These are phyloP conservation scores for Chrysolina haemoptera DNA, from an alignment of 2,888 invertebrate genomes.

Conservation along the genomic window DNA sequence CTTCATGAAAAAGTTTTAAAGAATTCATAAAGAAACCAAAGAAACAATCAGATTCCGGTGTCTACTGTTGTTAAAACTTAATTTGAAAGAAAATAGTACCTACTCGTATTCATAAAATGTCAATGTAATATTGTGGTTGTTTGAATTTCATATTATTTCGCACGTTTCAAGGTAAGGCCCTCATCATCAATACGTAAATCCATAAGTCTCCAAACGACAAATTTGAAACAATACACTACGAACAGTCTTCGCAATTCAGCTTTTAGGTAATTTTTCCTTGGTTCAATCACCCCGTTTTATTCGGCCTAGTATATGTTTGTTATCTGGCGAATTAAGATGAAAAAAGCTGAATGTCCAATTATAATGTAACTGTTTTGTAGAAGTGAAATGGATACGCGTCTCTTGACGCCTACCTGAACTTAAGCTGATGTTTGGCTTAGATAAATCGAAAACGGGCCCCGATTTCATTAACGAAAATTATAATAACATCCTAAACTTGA, in stretches of 20 bases:
- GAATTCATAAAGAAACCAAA: too few species aligned
- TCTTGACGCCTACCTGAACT: conserved; percentile 47
- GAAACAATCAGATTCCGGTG: too few species aligned
- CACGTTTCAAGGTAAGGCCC: too few species aligned
- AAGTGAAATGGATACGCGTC: conserved; percentile 48
- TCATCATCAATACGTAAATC: too few species aligned
- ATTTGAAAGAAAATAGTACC: too few species aligned
- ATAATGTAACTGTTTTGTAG: conserved; percentile 47
- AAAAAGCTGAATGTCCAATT: conserved; percentile 46
- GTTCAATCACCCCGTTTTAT: background rate
- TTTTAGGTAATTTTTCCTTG: background rate
- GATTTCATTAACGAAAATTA: conserved; percentile 53
- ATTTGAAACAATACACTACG: background rate
- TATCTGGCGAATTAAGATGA: conserved; percentile 22
- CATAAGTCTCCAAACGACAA: too few species aligned
- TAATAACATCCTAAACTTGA: conserved; percentile 51
- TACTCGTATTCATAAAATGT: too few species aligned
- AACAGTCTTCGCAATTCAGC: background rate
- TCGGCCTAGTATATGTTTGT: conserved; percentile 10
- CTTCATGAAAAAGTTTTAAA: too few species aligned
- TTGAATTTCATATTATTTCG: too few species aligned
- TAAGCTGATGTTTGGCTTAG: conserved; percentile 49
- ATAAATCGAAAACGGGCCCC: conserved; percentile 51
- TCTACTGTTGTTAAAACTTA: too few species aligned
- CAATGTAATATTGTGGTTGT: too few species aligned